phyloP scores from a whole-genome alignment of 2,797 vertebrate species.

The Chiloscyllium punctatum region DNA sequence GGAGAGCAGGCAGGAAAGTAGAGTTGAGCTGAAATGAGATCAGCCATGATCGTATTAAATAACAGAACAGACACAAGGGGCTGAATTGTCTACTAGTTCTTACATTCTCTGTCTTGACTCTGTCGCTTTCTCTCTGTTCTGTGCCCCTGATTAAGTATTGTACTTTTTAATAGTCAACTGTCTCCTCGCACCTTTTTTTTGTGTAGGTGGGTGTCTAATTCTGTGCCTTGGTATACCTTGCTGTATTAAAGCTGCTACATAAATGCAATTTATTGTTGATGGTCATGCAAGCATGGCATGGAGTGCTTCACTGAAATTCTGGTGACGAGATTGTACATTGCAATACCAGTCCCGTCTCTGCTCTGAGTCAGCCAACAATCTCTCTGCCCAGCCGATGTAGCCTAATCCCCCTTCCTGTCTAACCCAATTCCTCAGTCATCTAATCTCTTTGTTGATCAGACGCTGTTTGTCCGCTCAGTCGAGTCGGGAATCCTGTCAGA shows the following conservation, averaged over 20 bases:
- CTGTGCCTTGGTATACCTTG: background rate
- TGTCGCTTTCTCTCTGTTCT: background rate
- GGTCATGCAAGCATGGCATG: background rate
- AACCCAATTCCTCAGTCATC: background rate
- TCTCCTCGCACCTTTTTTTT: too few species aligned
- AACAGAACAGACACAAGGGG: too few species aligned
- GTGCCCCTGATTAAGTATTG: background rate
- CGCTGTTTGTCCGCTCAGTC: background rate
- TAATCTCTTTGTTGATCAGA: conserved; percentile 25
- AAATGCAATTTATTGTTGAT: background rate
- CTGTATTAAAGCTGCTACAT: background rate
- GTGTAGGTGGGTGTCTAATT: background rate
- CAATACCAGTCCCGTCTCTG: background rate
- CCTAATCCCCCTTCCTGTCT: background rate
- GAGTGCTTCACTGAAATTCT: too few species aligned
- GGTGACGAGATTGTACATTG: background rate
- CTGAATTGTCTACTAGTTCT: background rate
- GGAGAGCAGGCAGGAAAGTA: background rate
- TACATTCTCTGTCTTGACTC: background rate
- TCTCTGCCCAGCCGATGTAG: background rate
- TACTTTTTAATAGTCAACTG: background rate
- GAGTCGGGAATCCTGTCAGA: background rate
- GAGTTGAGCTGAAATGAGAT: too few species aligned
- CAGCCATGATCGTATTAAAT: too few species aligned
- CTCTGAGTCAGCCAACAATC: background rate